Percentiles rank a stretch among this genome's conserved stretches.
These are phyloP conservation scores for Chaetophractus vellerosus DNA, from an alignment of 2,797 vertebrate species.

Conservation along the genomic window DNA sequence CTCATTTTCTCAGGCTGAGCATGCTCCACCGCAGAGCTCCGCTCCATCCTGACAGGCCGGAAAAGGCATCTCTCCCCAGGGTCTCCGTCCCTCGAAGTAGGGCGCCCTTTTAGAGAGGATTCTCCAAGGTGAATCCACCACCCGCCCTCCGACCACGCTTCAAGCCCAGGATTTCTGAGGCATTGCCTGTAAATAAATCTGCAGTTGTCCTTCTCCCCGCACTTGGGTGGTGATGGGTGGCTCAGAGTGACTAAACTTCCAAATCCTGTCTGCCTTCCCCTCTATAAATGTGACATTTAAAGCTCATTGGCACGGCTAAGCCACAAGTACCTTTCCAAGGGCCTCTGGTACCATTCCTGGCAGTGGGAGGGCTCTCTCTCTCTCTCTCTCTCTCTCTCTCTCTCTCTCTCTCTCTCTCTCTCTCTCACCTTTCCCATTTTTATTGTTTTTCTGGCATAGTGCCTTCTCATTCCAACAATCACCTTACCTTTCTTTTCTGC, in stretches of 20 bases:
- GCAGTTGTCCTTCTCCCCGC: background rate
- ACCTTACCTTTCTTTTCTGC: background rate
- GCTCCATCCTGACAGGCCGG: background rate
- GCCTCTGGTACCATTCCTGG: background rate
- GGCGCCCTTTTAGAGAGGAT: background rate
- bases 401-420: no score
- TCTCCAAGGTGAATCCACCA: background rate
- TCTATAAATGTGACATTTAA: slow-evolving; percentile 77
- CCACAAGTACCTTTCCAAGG: slow-evolving; percentile 73
- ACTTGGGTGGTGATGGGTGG: slow-evolving; percentile 59
- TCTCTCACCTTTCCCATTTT: background rate
- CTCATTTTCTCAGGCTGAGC: background rate
- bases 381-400: no score
- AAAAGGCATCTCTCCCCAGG: no score
- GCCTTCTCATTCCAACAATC: background rate
- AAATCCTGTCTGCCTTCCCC: slow-evolving; percentile 52
- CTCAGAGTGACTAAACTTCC: slow-evolving; percentile 64
- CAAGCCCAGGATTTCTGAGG: background rate
- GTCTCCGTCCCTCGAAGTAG: no score
- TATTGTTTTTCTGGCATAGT: background rate
- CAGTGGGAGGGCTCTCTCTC: background rate
- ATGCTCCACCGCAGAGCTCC: background rate
- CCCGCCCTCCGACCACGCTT: accelerated
- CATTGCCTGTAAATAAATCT: slow-evolving; percentile 63
- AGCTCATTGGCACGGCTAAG: slow-evolving; percentile 75